Evolutionary conservation across 2,888 invertebrate genomes (phyloP), one percentile per base, ranked within the genome.

Genomic region (Lutraria lutraria): DNA sequence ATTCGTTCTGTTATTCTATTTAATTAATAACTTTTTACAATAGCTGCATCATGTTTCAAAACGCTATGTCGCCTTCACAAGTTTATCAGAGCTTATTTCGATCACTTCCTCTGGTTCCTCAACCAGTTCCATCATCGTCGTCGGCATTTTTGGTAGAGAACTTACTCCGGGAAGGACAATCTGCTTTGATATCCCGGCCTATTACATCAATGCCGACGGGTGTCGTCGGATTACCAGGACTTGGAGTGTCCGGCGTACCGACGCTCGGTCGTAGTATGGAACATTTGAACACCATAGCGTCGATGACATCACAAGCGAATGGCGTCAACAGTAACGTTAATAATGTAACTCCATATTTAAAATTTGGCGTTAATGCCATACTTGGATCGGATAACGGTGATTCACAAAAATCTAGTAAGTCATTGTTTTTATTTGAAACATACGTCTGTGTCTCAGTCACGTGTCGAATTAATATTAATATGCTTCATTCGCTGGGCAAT

Each of bases 301-400:
- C 90, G 31, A 89, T 84, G 68, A 88, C 93, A n/a, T 90, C 93
- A 60, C 85, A 91, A 19, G 52, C 91, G 0, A 84, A 88, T n/a
- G 81, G 88, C n/a, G 81, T 87, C 25, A 92, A 85, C 81, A 92
- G 86, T 81, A 85, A 84, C 21, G 87, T 87, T 19, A 92, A 90
- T 83, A 92, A 90, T 68, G 90, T 93, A 16, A 93, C 95, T 25
- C 96, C 96, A 13, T 95, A 94, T 90, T 93, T 96, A 12, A 96
- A 96, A 89, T 96, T 96, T 87, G 96, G 96, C 15, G 95, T 96
- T 63, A 96, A 93, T 89, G 96, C 96, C 76, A 96, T 96, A 68
- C 91, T 96, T 31, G 95, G 96, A 72, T 93, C 94, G 21, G 95
- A 96, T 15, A 88, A 91, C n/a, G 88, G 89, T 21, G 89, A 93